phyloP scores from a whole-genome alignment of 2,888 invertebrate genomes.

The Hofmannophila pseudospretella region DNA sequence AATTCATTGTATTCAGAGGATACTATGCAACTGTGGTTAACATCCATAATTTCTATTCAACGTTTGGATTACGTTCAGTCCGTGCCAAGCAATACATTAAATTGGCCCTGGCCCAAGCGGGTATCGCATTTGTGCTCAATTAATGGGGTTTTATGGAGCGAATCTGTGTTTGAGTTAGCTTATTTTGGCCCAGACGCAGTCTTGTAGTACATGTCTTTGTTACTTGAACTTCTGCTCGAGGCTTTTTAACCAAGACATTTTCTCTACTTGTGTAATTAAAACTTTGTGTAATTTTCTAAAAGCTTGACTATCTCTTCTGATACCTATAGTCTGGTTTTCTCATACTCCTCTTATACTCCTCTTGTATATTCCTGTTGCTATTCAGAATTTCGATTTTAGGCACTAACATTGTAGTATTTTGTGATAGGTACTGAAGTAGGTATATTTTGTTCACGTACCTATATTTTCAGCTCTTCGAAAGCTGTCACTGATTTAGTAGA shows the following conservation, averaged over 20 bases:
- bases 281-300: too few species aligned
- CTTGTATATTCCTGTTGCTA: too few species aligned
- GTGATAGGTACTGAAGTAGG: too few species aligned
- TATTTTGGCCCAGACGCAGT: conserved; percentile 5
- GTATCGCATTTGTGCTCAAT: conserved; percentile 56
- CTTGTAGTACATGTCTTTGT: conserved; percentile 2
- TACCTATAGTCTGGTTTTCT: too few species aligned
- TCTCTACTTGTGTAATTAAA: too few species aligned
- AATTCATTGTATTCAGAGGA: conserved; percentile 7
- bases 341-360: too few species aligned
- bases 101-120: conserved; percentile 63
- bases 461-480: too few species aligned
- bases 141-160: conserved; percentile 55
- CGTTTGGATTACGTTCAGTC: conserved; percentile 41
- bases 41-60: conserved; percentile 56
- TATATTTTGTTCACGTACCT: too few species aligned
- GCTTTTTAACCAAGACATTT: neutral
- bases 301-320: too few species aligned
- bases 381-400: too few species aligned
- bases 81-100: conserved; percentile 70
- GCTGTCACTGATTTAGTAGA: too few species aligned
- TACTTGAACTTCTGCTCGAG: neutral
- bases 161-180: conserved; percentile 22
- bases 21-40: conserved; percentile 10
- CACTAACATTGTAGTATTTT: too few species aligned